Base-by-base conservation (phyloP, 2,888 invertebrate genomes). In the Lamellibrachia satsuma region DNA sequence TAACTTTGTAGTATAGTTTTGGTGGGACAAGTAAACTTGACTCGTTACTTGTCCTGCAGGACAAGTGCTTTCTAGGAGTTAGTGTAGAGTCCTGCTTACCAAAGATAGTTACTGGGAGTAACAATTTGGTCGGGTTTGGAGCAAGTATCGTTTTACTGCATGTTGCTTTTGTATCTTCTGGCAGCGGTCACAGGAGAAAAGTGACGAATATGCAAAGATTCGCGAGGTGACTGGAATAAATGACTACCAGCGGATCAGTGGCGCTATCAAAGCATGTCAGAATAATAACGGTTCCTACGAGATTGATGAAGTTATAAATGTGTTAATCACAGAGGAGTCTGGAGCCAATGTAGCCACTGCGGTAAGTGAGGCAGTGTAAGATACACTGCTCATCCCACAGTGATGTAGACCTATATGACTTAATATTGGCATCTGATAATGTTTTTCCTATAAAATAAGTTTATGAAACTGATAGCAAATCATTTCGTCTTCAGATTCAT, bases 271-370 rank as follows among this genome's bases (percentile, higher is more conserved):
- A 91, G 96, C 95, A 8, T 96, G 96, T 94, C 93, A 94, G 55
- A 95, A 95, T 92, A 95, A 95, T 90, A 94, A 95, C 92, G 96
- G 96, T 1, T 95, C 94, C 57, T 96, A 95, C 92, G 95, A 96
- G 57, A 94, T 96, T 75, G 95, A 95, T 52, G 96, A 96, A 94
- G 96, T 96, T n/a, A 95, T 96, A 52, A 95, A 95, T 91, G 94
- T 96, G 93, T 94, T 96, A 39, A 94, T 96, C 22, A 93, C 94
- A 75, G 95, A 95, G 93, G 94, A 92, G 93, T 39, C 92, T 92
- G 22, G 92, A 6, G 22, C 22, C 75, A 22, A 15, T 75, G 75
- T 75, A 75, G 92, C 39, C 91, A 90, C 55, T n/a, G 55, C 75
- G 90, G 91, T 57, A 91, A 90, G 27, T 90, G 52, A 39, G 51